phyloP scores from a whole-genome alignment of 2,797 vertebrate genomes.

The Enteromius thamalakanensis region DNA sequence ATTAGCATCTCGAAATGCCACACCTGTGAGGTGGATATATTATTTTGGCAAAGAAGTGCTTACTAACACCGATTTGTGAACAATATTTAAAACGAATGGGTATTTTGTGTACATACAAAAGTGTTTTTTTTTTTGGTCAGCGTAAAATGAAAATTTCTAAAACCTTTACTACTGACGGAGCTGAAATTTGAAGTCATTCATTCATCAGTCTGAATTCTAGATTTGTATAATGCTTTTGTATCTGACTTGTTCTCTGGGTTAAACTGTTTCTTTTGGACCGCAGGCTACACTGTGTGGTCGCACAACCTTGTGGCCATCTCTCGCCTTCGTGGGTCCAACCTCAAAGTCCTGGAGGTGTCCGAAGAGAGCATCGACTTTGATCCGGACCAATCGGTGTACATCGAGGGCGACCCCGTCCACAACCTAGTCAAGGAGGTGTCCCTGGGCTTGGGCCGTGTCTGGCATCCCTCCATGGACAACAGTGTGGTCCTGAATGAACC shows the following conservation, averaged over 20 bases:
- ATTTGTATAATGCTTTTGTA: not conserved
- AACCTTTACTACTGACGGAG: no score
- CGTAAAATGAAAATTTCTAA: no score
- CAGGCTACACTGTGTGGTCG: conserved; percentile 97
- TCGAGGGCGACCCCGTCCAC: conserved; percentile 93
- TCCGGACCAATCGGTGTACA: conserved; percentile 89
- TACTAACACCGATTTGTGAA: no score
- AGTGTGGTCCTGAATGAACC: conserved; percentile 92
- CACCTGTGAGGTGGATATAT: no score
- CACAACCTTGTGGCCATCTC: conserved; percentile 98
- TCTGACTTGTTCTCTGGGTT: not conserved
- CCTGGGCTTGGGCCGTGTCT: conserved; percentile 89
- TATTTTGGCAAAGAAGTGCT: no score
- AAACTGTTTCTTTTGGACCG: not conserved
- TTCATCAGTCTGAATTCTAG: not conserved
- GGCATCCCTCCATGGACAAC: conserved; percentile 94
- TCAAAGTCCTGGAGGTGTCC: conserved; percentile 91
- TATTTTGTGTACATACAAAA: not conserved
- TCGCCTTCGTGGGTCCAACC: conserved; percentile 92
- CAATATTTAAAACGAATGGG: no score
- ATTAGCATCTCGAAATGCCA: no score
- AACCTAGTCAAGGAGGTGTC: conserved; percentile 98
- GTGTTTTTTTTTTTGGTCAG: no score
- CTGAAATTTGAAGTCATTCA: not conserved
- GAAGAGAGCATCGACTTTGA: conserved; percentile 99